phyloP scores from a whole-genome alignment of 1,140 invertebrate species.

The Philotrypesis tridentata region DNA sequence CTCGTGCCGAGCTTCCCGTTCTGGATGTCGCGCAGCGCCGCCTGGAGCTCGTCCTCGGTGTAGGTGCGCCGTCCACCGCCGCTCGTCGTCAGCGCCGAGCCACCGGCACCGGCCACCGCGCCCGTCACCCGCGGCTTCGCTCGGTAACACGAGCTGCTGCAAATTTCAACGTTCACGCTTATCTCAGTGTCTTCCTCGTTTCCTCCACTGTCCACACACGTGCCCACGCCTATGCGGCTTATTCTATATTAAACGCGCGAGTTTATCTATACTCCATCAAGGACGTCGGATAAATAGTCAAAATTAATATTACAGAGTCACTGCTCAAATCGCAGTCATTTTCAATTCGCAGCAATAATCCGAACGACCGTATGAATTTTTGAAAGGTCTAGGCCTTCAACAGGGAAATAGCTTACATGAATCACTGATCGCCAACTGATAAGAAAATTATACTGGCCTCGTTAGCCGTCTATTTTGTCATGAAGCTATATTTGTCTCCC shows the following conservation, averaged over 20 bases:
- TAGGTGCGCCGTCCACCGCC: constrained; percentile 81
- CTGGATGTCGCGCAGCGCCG: constrained; percentile 92
- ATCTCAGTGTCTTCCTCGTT: no score
- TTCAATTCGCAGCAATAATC: background rate
- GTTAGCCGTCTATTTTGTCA: background rate
- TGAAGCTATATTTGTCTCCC: background rate
- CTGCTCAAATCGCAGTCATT: no score
- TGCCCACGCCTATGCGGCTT: no score
- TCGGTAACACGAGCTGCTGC: constrained; percentile 73
- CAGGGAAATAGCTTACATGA: constrained; percentile 12
- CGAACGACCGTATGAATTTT: background rate
- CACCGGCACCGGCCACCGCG: constrained; percentile 52
- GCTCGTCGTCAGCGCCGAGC: background rate
- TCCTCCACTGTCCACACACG: no score
- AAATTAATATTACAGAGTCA: no score
- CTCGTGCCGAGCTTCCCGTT: constrained; percentile 93
- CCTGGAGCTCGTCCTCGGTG: constrained; percentile 92
- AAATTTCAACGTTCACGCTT: background rate
- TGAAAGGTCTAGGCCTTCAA: background rate
- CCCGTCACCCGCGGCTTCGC: constrained; percentile 76
- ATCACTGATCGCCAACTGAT: constrained; percentile 19
- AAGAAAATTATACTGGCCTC: constrained; percentile 6
- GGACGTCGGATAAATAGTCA: no score
- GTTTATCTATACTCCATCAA: no score
- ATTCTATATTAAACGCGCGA: no score